Evolutionary conservation across 1,140 invertebrate species (phyloP), one percentile per base, ranked within the genome.

Genomic region (Pollicipes pollicipes): DNA sequence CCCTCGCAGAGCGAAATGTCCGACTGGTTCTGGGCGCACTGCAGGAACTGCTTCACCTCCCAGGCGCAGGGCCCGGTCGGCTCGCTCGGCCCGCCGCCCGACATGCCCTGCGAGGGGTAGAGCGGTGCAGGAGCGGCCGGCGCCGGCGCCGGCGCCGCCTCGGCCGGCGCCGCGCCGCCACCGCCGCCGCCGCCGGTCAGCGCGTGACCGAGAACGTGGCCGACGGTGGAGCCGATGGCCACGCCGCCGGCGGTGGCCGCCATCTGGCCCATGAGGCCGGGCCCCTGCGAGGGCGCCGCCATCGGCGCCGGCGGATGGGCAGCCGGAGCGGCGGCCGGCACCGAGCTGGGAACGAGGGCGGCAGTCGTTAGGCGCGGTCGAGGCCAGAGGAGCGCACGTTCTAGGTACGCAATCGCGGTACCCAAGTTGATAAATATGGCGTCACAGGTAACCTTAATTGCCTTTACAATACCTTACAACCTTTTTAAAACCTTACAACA

Each of bases 1-100:
- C 92, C 93, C 76, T 93, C 88, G 77, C 93, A 96, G 1, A 96
- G 83, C 4, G 86, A 84, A 13, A 96, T 78, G 79, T 95, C 93
- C 35, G 84, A 83, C 77, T 94, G 90, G 66, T 87, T 87, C 76
- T 91, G 85, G 68, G 91, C 90, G 78, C 92, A 95, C 74, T 93
- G 85, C 27, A 95, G 80, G 81, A 95, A 95, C 78, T 94, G 90
- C 76, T 89, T 88, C 63, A 94, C 85, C 81, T 95, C 92, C 87
- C 87, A 93, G n/a, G 88, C 85, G 77, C 91, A 93, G 3, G 88
- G 85, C 17, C 89, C 89, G 68, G 82, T 81, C 0, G 83, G 83
- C 67, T 85, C 77, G 30, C 72, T 77, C 73, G 70, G 75, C n/a
- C n/a, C n/a, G 68, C 64, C 73, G 70, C 80, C 74, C 82, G 83